Evolutionary conservation across 2,113 vertebrate species (phyloP).

Genomic region (Plecotus auritus): DNA sequence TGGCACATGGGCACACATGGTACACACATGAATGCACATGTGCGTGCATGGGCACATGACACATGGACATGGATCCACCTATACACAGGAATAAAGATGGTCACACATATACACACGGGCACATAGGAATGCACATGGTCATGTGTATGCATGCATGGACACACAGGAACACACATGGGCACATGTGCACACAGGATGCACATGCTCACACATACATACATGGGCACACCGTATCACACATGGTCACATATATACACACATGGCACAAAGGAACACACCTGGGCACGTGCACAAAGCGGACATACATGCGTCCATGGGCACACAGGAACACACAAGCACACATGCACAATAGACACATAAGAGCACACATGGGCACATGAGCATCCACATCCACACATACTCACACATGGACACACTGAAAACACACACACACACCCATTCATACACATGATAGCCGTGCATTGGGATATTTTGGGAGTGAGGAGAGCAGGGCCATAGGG

Average conservation of each 20-base stretch:
- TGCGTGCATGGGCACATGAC: no score
- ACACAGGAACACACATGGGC: no score
- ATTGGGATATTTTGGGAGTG: not conserved
- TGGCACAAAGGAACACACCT: no score
- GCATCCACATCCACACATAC: not conserved
- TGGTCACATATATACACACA: not conserved
- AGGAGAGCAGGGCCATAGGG: fast-evolving
- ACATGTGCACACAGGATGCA: no score
- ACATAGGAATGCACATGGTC: no score
- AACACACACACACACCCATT: not conserved
- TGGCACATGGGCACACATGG: not conserved
- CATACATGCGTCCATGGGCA: not conserved
- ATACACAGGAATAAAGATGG: no score
- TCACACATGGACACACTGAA: not conserved
- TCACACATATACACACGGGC: no score
- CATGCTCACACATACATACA: no score
- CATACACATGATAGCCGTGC: fast-evolving
- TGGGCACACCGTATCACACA: no score
- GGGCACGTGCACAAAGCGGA: not conserved
- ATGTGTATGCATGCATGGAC: no score
- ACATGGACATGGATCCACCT: no score
- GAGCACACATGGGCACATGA: not conserved
- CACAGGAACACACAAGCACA: not conserved
- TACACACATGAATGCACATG: fast-evolving
- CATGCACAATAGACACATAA: no score